phyloP scores from a whole-genome alignment of 2,797 vertebrate genomes.

The Urosaurus nigricauda region DNA sequence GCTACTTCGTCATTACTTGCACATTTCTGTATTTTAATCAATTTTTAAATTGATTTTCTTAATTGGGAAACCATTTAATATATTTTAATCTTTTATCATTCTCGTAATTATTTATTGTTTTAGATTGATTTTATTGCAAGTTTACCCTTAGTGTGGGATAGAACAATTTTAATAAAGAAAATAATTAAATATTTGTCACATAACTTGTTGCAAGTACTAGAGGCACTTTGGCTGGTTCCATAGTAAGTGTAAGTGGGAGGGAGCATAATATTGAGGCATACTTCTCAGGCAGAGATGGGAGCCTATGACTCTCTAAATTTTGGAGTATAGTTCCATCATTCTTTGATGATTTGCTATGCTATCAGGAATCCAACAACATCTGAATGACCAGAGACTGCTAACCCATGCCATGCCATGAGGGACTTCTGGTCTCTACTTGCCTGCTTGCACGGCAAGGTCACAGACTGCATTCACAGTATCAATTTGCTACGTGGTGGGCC shows the following conservation, averaged over 20 bases:
- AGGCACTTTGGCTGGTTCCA: background rate
- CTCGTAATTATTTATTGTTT: too few relatives aligned
- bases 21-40: background rate
- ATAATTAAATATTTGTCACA: too few relatives aligned
- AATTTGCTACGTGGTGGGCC: background rate
- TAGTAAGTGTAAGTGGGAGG: background rate
- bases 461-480: background rate
- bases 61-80: too few relatives aligned
- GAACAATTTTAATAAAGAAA: too few relatives aligned
- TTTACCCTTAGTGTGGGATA: too few relatives aligned
- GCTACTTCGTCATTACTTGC: background rate
- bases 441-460: background rate
- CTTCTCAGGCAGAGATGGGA: background rate
- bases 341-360: background rate
- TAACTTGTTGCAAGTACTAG: background rate
- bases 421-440: background rate
- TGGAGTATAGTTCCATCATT: background rate
- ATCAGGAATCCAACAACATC: background rate
- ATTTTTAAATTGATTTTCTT: too few relatives aligned
- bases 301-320: background rate
- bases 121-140: too few relatives aligned
- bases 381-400: background rate
- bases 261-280: too few relatives aligned
- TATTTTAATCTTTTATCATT: too few relatives aligned
- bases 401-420: background rate